Conservation (phyloP, 1,140 invertebrate genomes). For the Sycophaga agraensis region DNA sequence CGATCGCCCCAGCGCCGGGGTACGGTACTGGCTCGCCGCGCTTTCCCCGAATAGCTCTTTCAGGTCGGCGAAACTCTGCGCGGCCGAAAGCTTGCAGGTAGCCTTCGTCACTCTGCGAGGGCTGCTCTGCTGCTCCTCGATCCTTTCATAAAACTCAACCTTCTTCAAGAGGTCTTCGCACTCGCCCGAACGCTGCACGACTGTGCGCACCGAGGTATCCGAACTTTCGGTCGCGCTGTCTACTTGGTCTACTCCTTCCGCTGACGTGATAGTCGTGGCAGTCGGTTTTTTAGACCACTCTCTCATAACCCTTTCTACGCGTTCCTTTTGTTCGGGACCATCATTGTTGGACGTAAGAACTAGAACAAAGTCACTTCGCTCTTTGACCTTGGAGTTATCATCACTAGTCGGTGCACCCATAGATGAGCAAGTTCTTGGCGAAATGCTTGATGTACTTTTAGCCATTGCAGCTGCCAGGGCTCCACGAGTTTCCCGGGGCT, state of each 20-base stretch:
- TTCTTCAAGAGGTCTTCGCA: conserved; percentile 68
- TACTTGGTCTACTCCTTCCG: conserved; percentile 51
- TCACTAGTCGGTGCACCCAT: conserved; percentile 57
- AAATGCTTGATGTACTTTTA: conserved; percentile 42
- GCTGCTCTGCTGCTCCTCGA: conserved; percentile 41
- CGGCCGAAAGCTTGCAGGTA: conserved; percentile 52
- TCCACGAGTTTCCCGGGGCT: conserved; percentile 66
- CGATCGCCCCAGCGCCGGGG: conserved; percentile 25
- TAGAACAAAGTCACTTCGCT: conserved; percentile 56
- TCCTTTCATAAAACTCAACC: conserved; percentile 78
- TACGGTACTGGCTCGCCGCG: conserved; percentile 45
- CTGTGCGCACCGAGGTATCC: conserved; percentile 68
- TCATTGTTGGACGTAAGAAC: conserved; percentile 56
- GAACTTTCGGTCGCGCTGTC: conserved; percentile 67
- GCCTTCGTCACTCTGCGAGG: background rate
- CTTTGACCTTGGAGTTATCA: conserved; percentile 35
- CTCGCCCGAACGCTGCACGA: conserved; percentile 57
- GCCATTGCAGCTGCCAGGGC: conserved; percentile 61
- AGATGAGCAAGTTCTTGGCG: conserved; percentile 61
- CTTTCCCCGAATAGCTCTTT: conserved; percentile 78
- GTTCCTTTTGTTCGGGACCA: conserved; percentile 40
- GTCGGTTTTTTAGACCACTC: conserved; percentile 54
- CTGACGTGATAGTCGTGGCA: conserved; percentile 29
- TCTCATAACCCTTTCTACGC: conserved; percentile 55
- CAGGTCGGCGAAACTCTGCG: conserved; percentile 72